Base-by-base conservation (phyloP, 35 echinoderm and acorn worm genomes). In the Antedon bifida region DNA sequence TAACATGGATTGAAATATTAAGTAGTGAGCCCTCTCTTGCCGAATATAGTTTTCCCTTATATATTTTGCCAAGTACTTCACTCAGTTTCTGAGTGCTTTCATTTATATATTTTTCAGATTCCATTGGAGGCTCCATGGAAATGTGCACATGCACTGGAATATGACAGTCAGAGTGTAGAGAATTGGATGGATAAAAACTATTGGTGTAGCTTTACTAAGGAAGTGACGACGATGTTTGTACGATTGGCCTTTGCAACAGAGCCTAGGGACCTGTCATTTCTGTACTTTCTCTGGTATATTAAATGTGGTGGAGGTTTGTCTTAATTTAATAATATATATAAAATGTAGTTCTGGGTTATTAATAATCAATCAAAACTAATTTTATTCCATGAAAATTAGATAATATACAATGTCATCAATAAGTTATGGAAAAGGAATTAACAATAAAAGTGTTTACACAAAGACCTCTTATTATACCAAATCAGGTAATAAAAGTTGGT, bases 221-320 rank as follows among this genome's bases (percentile, higher is more conserved):
- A 36, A 5, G 9, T 39, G 17, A 38, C 26, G 0, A 29, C 5
- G 0, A 36, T 36, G 13, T 21, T 80, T 0, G 32, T 39, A 21
- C 33, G 78, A 10, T 17, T 38, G n/a, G 78, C 23, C 3, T 36
- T 36, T 38, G 78, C 78, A 29, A 38, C 36, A 11, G 78, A 80
- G 26, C 34, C 78, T 35, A 26, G 36, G 3, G 29, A 39, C n/a
- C 5, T 80, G 0, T 80, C 78, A 39, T 80, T 80, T 39, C 35
- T 80, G 34, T 36, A 36, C 36, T 80, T 80, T 29, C 39, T 80
- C 34, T 80, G 78, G 78, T 80, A 80, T 35, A 80, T 80, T 29
- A 80, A 39, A 28, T 35, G n/a, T 80, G 78, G 78, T 16, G 33
- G 36, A 29, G 78, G 78, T 80, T 3, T n/a, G 86, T 87, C 29